phyloP scores from a whole-genome alignment of 2,113 vertebrate genomes.

The Cynopterus brachyotis region DNA sequence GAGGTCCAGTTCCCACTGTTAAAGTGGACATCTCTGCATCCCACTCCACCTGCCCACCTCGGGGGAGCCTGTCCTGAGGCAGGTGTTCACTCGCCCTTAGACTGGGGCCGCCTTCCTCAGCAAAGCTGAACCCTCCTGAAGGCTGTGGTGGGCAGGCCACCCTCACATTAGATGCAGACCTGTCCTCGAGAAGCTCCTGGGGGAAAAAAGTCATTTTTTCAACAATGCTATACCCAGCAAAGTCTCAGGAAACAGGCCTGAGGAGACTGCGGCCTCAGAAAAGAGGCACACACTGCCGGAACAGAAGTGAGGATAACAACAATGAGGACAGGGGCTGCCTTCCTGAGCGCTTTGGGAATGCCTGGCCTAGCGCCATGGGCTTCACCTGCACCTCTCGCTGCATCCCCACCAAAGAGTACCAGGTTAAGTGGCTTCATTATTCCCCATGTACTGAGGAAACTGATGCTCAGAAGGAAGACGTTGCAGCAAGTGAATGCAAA shows the following conservation, averaged over 20 bases:
- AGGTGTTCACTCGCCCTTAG: background rate
- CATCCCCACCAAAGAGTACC: background rate
- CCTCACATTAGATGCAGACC: background rate
- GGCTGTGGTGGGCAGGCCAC: rapidly evolving
- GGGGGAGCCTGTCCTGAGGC: no score
- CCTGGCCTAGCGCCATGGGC: rapidly evolving
- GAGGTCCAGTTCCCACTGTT: background rate
- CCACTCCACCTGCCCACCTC: background rate
- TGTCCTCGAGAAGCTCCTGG: background rate
- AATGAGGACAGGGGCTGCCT: rapidly evolving
- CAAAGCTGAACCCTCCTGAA: background rate
- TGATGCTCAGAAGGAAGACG: background rate
- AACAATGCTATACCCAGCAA: background rate
- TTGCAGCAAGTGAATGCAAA: background rate
- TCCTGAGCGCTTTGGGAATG: no score
- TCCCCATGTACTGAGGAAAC: background rate
- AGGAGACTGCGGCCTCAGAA: background rate
- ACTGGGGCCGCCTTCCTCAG: background rate
- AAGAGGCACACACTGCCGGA: background rate
- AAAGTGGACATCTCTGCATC: background rate
- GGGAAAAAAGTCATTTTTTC: background rate
- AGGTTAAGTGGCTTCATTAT: background rate
- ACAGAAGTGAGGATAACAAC: background rate
- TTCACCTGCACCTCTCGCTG: background rate
- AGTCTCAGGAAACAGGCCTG: background rate